Base-by-base conservation (phyloP, 2,797 vertebrate species). In the Alcedo quadribrachys region DNA sequence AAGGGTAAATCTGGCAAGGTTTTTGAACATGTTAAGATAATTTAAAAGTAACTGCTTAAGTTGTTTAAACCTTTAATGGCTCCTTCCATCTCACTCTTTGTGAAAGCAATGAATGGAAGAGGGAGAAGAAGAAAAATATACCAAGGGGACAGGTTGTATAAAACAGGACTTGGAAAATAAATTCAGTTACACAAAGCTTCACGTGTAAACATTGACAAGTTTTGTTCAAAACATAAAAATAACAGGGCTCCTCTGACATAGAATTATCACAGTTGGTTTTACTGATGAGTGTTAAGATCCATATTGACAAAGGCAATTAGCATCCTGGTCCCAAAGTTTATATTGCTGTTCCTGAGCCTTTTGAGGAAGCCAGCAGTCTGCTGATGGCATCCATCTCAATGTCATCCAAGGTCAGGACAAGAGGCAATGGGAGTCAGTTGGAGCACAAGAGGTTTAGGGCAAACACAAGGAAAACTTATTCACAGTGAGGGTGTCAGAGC, bases 1-100 rank as follows among this genome's bases (percentile, higher is more conserved):
- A 94, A 79, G 71, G 73, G 86, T 90, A 94, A 96, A 94, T 85
- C 51, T 92, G 62, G 85, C 70, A 82, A 94, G 87, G 74, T 75
- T 70, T 93, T 79, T 63, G 68, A 92, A 85, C 81, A 70, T 82
- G 73, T 74, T 95, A 93, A 69, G 70, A 93, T 94, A 87, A 96
- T 92, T 93, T 87, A 53, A 92, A 93, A 92, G 88, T 87, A 88
- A 89, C 57, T 89, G 63, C 80, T 90, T 55, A 92, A 87, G 57
- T 90, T 97, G 69, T 82, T 96, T 88, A 93, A 92, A 65, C 73
- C 86, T 95, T 66, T 32, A 96, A 94, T 85, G 50, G 69, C 53
- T 92, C 68, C 68, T 92, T 90, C 76, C 74, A 68, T 88, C 85
- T 80, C 74, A 75, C 30, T 27, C 66, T 86, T 69, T 37, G 32